Conservation (phyloP, 2,113 vertebrate species). For the Apteryx owenii region DNA sequence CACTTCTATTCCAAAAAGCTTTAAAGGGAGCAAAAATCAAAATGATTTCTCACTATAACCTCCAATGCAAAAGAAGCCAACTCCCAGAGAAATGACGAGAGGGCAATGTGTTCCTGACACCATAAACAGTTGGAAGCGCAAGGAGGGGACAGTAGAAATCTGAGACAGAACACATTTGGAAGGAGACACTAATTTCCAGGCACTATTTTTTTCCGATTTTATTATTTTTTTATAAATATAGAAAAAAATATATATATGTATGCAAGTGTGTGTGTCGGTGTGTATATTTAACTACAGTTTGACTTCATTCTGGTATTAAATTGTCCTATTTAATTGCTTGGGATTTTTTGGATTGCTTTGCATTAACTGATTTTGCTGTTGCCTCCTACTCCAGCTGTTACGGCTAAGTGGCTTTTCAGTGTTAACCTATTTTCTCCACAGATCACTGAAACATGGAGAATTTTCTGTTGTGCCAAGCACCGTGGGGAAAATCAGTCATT, state of each 20-base stretch:
- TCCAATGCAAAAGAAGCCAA: slow-evolving; percentile 11
- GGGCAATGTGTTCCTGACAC: neutral
- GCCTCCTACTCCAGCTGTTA: neutral
- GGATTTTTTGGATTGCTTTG: neutral
- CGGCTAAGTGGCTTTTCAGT: fast-evolving
- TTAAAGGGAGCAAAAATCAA: neutral
- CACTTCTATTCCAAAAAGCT: neutral
- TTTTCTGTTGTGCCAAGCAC: neutral
- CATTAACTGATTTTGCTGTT: neutral
- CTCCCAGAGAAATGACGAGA: neutral
- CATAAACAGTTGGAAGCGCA: neutral
- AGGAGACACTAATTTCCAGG: neutral
- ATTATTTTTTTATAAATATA: neutral
- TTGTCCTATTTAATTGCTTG: neutral
- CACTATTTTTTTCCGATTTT: neutral
- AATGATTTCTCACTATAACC: neutral
- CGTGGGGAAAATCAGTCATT: neutral
- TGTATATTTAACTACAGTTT: fast-evolving
- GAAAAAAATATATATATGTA: neutral
- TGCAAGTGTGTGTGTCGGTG: neutral
- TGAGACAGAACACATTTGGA: neutral
- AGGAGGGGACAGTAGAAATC: neutral
- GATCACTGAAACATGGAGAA: neutral
- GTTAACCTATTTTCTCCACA: neutral
- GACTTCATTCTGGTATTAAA: fast-evolving